Evolutionary conservation across 2,888 invertebrate species (phyloP).

Genomic region (Linnaemya tessellans): DNA sequence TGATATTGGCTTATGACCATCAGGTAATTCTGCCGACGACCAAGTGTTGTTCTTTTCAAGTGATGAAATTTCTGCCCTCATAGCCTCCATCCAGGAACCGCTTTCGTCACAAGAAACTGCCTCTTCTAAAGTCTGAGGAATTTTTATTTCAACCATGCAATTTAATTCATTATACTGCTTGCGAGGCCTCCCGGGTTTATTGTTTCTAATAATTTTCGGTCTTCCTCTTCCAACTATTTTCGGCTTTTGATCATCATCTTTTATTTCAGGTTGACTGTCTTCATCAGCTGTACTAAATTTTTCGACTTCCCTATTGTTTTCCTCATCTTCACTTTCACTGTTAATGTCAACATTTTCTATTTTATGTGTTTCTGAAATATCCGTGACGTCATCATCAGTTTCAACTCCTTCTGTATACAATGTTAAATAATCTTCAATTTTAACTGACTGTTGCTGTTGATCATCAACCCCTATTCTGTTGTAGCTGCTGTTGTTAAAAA

Average conservation of each 20-base stretch:
- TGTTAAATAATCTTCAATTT: background rate
- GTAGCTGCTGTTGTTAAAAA: too few relatives aligned
- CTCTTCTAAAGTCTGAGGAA: too few relatives aligned
- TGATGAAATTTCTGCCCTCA: background rate
- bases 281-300: conserved; percentile 14
- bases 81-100: too few relatives aligned
- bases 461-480: too few relatives aligned
- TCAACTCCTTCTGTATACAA: background rate
- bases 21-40: background rate
- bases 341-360: background rate
- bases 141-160: too few relatives aligned
- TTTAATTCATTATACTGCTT: too few relatives aligned
- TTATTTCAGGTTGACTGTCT: background rate
- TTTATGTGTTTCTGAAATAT: background rate
- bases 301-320: too few relatives aligned
- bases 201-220: too few relatives aligned
- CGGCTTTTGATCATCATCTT: background rate
- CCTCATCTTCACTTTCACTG: background rate
- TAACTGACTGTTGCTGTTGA: too few relatives aligned
- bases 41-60: conserved; percentile 10
- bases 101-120: too few relatives aligned
- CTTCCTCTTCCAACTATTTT: background rate
- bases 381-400: background rate
- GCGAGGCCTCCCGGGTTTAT: too few relatives aligned
- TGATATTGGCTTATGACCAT: background rate